These are phyloP conservation scores for Trichopria drosophilae DNA, from an alignment of 2,888 invertebrate genomes.

Conservation along the genomic window DNA sequence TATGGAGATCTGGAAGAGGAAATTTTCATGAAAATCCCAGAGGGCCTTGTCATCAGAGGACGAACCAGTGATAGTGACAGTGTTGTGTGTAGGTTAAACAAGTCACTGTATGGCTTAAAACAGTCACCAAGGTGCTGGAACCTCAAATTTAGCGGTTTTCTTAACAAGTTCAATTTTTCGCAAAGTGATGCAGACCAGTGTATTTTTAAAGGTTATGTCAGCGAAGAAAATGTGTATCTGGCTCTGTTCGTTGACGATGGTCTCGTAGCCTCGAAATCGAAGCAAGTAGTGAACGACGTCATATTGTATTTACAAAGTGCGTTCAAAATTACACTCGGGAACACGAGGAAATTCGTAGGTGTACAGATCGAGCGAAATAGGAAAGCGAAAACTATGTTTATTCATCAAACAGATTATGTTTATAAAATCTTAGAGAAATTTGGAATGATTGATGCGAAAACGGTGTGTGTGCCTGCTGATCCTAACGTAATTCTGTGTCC, in stretches of 20 bases:
- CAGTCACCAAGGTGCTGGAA: conserved; percentile 30
- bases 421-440: conserved; percentile 30
- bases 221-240: conserved; percentile 18
- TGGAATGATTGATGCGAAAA: conserved; percentile 29
- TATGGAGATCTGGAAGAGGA: conserved; percentile 22
- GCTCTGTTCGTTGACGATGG: conserved; percentile 32
- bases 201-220: conserved; percentile 14
- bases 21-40: conserved; percentile 16
- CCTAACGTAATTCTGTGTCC: conserved; percentile 25
- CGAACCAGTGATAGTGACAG: neutral
- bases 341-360: conserved; percentile 24
- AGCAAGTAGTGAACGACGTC: neutral
- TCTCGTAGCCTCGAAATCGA: conserved; percentile 19
- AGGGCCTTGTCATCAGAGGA: conserved; percentile 3
- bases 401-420: conserved; percentile 32
- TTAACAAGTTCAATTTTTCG: conserved; percentile 12
- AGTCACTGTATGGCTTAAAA: conserved; percentile 29
- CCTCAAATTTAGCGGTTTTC: conserved; percentile 15
- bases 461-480: conserved; percentile 26
- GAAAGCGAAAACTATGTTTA: conserved; percentile 22
- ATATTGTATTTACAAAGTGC: conserved; percentile 2
- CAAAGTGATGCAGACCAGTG: conserved; percentile 22
- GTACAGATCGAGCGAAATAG: conserved; percentile 31
- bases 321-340: conserved; percentile 31
- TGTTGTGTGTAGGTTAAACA: conserved; percentile 18